Evolutionary conservation across 2,113 vertebrate species (phyloP).

Genomic region (Sorex fumeus): DNA sequence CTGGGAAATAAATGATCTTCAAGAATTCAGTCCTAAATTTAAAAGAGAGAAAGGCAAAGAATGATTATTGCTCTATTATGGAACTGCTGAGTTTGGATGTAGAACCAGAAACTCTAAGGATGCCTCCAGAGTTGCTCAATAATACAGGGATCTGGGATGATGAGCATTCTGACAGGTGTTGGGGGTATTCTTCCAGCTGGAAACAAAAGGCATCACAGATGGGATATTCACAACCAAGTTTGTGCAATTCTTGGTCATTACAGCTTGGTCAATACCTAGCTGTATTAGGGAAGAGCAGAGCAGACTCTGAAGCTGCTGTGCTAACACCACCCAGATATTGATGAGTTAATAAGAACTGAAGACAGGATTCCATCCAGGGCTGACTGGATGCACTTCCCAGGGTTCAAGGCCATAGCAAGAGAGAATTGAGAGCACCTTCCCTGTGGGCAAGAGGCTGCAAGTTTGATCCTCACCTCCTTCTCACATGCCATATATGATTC

Average conservation of each 20-base stretch:
- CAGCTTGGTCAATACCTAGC: too few species aligned
- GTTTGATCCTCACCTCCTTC: too few species aligned
- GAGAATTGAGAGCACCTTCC: not conserved
- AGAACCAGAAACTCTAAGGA: not conserved
- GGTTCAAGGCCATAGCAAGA: not conserved
- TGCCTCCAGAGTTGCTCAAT: not conserved
- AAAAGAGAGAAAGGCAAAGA: not conserved
- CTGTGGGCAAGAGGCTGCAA: too few species aligned
- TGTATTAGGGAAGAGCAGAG: not conserved
- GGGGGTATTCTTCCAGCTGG: not conserved
- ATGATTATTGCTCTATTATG: accelerated
- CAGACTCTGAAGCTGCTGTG: not conserved
- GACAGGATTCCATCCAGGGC: not conserved
- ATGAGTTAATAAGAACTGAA: not conserved
- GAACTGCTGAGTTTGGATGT: not conserved
- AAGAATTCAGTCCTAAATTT: not conserved
- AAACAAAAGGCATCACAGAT: not conserved
- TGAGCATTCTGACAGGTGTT: too few species aligned
- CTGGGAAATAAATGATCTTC: not conserved
- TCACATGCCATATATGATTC: too few species aligned
- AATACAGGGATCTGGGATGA: not conserved
- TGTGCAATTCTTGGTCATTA: too few species aligned
- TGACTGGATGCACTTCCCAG: not conserved
- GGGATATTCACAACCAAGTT: too few species aligned
- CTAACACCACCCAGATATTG: not conserved